A percentile compares a stretch with the other conserved stretches of the same genome.
Evolutionary conservation across 2,888 invertebrate species (phyloP).

Genomic region (Tetranychus piercei): DNA sequence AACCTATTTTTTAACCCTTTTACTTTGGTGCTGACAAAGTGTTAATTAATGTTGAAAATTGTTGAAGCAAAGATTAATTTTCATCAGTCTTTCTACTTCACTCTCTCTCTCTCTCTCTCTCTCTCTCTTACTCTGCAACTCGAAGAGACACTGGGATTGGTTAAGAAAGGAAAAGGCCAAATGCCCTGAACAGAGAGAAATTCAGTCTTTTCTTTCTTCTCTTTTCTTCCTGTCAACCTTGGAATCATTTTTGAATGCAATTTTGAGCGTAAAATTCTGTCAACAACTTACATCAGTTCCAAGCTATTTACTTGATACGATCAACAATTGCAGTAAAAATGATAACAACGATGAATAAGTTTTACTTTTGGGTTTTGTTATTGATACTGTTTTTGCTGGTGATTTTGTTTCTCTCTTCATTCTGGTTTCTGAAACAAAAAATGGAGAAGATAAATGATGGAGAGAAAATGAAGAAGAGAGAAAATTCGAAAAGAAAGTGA

Average conservation of each 20-base stretch:
- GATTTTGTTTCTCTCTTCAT: not conserved
- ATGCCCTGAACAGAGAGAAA: not conserved
- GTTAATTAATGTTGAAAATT: too few species aligned
- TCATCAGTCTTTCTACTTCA: not conserved
- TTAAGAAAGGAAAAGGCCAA: not conserved
- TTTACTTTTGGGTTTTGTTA: not conserved
- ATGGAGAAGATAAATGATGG: not conserved
- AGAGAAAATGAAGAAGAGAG: not conserved
- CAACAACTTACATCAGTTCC: too few species aligned
- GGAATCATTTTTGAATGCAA: not conserved
- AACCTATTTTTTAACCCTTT: too few species aligned
- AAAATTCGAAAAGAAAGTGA: not conserved
- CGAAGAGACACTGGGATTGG: not conserved
- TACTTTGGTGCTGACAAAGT: too few species aligned
- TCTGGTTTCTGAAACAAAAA: not conserved
- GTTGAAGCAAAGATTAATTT: not conserved
- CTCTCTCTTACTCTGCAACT: not conserved
- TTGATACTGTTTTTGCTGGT: not conserved
- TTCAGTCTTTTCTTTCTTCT: not conserved
- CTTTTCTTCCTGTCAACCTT: not conserved
- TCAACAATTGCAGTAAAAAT: not conserved
- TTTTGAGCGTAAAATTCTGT: not conserved
- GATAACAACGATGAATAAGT: not conserved
- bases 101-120: conserved; percentile 2
- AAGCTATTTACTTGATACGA: not conserved